Evolutionary conservation across 2,888 invertebrate genomes (phyloP).

Genomic region (Steinernema hermaphroditum): DNA sequence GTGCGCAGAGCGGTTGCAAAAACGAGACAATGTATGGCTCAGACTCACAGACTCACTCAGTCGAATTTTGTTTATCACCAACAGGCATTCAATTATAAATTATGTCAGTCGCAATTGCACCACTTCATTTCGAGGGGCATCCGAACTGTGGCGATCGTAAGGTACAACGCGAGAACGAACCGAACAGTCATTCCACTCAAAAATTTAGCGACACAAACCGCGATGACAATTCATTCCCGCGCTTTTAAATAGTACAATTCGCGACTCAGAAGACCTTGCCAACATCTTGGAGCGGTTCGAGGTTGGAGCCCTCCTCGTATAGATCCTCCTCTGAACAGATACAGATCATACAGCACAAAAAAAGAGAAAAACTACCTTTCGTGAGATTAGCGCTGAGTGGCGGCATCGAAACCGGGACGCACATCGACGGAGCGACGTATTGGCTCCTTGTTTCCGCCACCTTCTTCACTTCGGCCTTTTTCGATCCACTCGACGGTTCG

Average conservation of each 20-base stretch:
- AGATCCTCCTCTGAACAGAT: not conserved
- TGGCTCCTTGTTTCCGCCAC: not conserved
- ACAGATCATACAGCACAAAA: not conserved
- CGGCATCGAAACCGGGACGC: not conserved
- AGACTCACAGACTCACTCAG: too few species aligned
- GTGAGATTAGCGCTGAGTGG: constrained; percentile 36
- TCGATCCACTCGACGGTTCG: not conserved
- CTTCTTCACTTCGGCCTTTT: not conserved
- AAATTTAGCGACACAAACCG: not conserved
- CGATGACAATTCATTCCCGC: not conserved
- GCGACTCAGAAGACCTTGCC: not conserved
- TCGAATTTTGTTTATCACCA: too few species aligned
- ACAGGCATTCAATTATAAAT: too few species aligned
- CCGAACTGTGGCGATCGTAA: too few species aligned
- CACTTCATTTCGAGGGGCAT: too few species aligned
- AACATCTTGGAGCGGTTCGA: constrained; percentile 1
- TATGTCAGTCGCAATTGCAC: too few species aligned
- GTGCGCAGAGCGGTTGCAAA: too few species aligned
- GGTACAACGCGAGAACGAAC: too few species aligned
- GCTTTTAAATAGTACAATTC: not conserved
- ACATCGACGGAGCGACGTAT: not conserved
- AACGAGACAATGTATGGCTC: too few species aligned
- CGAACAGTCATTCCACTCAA: too few species aligned
- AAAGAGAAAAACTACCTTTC: constrained; percentile 34
- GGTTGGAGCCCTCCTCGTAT: not conserved